These are phyloP conservation scores for Caiman crocodilus DNA, from an alignment of 2,797 vertebrate species.

Conservation along the genomic window DNA sequence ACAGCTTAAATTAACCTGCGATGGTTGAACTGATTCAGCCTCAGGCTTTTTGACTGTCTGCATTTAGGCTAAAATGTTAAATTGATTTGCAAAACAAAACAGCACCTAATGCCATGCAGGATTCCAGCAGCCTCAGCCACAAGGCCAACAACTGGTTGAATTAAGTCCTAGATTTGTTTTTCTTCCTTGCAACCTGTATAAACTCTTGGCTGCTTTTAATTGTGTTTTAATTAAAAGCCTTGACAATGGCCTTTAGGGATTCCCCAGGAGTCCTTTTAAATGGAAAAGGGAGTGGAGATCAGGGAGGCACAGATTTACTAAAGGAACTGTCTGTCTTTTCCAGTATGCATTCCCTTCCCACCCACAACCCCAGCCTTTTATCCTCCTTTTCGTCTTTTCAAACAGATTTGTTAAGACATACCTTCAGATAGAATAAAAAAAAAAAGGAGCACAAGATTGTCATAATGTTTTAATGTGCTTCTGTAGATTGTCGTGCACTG, in stretches of 20 bases:
- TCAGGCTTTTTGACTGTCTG: too few species aligned
- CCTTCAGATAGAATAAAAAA: conserved; percentile 69
- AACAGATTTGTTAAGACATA: conserved; percentile 48
- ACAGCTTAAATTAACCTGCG: too few species aligned
- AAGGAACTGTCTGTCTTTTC: conserved; percentile 56
- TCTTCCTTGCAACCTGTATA: conserved; percentile 3
- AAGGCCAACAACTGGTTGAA: not conserved
- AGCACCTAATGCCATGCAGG: not conserved
- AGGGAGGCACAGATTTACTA: conserved; percentile 61
- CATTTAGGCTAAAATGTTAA: too few species aligned
- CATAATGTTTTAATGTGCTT: not conserved
- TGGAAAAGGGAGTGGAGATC: conserved; percentile 53
- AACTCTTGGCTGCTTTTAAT: conserved; percentile 47
- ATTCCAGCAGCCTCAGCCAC: not conserved
- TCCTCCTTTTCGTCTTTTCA: conserved; percentile 23
- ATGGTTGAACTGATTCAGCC: too few species aligned
- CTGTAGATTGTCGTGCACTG: not conserved
- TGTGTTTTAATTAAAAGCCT: conserved; percentile 54
- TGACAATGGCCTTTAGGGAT: not conserved
- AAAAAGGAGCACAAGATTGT: not conserved
- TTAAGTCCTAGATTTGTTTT: not conserved
- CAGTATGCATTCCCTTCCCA: conserved; percentile 34
- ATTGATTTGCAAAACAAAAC: not conserved
- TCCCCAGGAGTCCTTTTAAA: conserved; percentile 7
- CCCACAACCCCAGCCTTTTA: conserved; percentile 42